Evolutionary conservation across 1,140 invertebrate species (phyloP), one percentile per base, ranked within the genome.

Genomic region (Meloidogyne chitwoodi): DNA sequence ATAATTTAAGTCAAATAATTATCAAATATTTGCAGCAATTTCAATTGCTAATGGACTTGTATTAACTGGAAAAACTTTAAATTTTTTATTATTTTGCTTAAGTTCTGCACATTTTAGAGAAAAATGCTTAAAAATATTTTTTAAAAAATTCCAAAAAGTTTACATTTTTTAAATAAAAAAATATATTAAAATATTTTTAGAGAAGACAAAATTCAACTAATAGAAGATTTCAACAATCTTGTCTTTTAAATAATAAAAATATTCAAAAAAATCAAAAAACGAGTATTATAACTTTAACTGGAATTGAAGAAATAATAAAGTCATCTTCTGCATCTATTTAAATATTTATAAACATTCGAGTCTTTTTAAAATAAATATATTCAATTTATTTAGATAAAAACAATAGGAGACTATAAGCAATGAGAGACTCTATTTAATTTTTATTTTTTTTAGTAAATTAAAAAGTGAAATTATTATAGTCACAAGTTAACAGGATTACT

Each of bases 1-100:
- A 68, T 38, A 14, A 4, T 63, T 72, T 48, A 22, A 73, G 70
- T 12, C 41, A 22, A 31, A 81, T 31, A 41, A 69, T 66, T 12
- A 16, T 14, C 29, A 48, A 26, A 65, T 83, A 22, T 83, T 75
- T 69, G 61, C 27, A 19, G 79, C 79, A 26, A 83, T 82, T 80
- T 63, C 85, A 61, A 77, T 87, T 26, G 80, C 85, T 5, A 86
- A 86, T 77, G 73, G 67, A 16, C 71, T 86, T 26, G 85, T 86
- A 5, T 77, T 86, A 19, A 82, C 83, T 22, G 85, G 85, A 14
- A 86, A 86, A 79, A 80, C 83, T 19, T 75, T 84, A 67, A 86
- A 86, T 64, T 87, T 86, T 69, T 73, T 84, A 10, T 69, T 86
- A 11, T 86, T 87, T 74, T 86, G 85, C 63, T 61, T 87, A 12